phyloP scores from a whole-genome alignment of 2,797 vertebrate species.

The Macropus fuliginosus region DNA sequence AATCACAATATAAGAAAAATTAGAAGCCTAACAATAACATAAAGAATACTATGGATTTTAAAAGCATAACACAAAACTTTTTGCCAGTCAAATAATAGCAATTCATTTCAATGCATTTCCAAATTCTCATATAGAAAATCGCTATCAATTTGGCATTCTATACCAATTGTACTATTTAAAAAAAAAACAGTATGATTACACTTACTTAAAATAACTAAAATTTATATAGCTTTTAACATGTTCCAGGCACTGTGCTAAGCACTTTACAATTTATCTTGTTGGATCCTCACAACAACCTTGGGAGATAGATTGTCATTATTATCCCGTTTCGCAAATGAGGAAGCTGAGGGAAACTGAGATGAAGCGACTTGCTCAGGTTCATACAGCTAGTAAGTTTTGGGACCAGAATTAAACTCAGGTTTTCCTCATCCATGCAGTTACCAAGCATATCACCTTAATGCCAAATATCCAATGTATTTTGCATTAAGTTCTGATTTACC shows the following conservation, averaged over 20 bases:
- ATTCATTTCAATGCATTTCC: not conserved
- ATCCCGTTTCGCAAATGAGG: not conserved
- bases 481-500: no score
- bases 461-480: not conserved
- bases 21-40: not conserved
- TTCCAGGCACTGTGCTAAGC: not conserved
- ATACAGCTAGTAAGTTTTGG: not conserved
- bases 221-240: not conserved
- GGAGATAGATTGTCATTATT: not conserved
- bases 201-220: not conserved
- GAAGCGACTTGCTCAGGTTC: not conserved
- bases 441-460: not conserved
- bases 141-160: not conserved
- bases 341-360: not conserved
- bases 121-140: not conserved
- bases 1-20: not conserved
- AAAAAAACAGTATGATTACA: no score
- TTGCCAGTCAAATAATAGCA: not conserved
- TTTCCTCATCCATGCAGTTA: not conserved
- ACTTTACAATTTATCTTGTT: not conserved
- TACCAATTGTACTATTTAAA: not conserved
- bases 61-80: not conserved
- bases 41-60: not conserved
- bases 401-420: not conserved
- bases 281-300: not conserved